These are phyloP conservation scores for Acromyrmex charruanus DNA, from an alignment of 1,140 invertebrate genomes.

Conservation along the genomic window DNA sequence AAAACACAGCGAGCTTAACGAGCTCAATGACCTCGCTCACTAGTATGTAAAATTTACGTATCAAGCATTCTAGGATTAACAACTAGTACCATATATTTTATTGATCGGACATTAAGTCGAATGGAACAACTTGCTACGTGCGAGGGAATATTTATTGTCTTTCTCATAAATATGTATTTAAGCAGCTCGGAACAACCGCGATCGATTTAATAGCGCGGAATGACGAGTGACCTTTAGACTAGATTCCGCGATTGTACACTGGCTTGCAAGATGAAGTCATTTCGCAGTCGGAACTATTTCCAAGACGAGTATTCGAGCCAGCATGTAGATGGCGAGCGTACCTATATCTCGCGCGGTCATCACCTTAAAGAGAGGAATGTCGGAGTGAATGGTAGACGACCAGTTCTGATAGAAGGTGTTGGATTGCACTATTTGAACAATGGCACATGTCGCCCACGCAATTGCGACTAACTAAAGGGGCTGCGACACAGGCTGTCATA, in stretches of 20 bases:
- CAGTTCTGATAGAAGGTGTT: constrained; percentile 67
- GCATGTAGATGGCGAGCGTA: constrained; percentile 5
- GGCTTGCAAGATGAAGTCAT: constrained; percentile 14
- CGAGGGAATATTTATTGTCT: constrained; percentile 9
- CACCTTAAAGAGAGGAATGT: constrained; percentile 62
- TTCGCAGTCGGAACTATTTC: constrained; percentile 27
- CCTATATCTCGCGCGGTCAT: constrained; percentile 9
- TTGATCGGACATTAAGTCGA: background rate
- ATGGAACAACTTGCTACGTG: constrained; percentile 8
- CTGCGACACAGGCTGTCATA: constrained; percentile 77
- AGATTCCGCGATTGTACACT: background rate
- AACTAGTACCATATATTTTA: background rate
- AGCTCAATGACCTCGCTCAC: no score
- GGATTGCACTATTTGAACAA: constrained; percentile 73
- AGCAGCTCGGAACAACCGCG: background rate
- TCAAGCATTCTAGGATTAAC: no score
- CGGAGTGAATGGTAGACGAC: constrained; percentile 12
- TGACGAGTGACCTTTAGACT: background rate
- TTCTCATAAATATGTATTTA: background rate
- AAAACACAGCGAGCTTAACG: no score
- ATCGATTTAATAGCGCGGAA: constrained; percentile 14
- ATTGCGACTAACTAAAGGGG: constrained; percentile 63
- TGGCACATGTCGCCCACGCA: constrained; percentile 73
- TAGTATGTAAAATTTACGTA: no score
- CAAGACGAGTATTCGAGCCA: constrained; percentile 16